Conservation (phyloP, 1,140 invertebrate species). For the Charaxes varanes region DNA sequence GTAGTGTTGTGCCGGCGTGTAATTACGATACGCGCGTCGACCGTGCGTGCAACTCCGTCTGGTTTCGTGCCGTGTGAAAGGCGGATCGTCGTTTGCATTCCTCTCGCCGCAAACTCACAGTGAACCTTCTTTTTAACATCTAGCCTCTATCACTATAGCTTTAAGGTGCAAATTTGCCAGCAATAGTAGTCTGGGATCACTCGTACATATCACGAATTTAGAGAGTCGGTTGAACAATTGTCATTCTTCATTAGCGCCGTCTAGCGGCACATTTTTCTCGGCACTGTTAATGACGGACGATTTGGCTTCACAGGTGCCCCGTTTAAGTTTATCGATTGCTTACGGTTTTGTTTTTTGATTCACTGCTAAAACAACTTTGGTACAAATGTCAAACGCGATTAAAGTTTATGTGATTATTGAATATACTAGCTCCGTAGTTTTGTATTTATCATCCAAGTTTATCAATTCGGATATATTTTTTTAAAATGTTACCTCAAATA, state of each 20-base stretch:
- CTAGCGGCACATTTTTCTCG: conserved; percentile 43
- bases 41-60: conserved; percentile 25
- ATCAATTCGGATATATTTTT: too few species aligned
- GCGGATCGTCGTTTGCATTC: conserved; percentile 45
- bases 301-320: background rate
- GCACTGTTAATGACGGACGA: conserved; percentile 24
- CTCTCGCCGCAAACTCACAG: conserved; percentile 31
- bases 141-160: conserved; percentile 3
- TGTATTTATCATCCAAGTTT: too few species aligned
- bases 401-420: too few species aligned
- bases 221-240: conserved; percentile 57
- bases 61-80: conserved; percentile 42
- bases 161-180: background rate
- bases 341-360: background rate
- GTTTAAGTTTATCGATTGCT: too few species aligned
- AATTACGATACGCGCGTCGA: conserved; percentile 14
- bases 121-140: conserved; percentile 1
- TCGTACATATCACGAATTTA: conserved; percentile 40
- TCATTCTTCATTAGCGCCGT: conserved; percentile 57
- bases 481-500: too few species aligned
- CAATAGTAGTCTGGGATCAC: conserved; percentile 2
- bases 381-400: background rate
- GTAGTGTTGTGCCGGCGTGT: too few species aligned
- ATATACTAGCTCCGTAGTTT: too few species aligned
- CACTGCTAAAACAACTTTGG: background rate